Evolutionary conservation across 2,113 vertebrate genomes (phyloP).

Genomic region (Rhinogobius similis): DNA sequence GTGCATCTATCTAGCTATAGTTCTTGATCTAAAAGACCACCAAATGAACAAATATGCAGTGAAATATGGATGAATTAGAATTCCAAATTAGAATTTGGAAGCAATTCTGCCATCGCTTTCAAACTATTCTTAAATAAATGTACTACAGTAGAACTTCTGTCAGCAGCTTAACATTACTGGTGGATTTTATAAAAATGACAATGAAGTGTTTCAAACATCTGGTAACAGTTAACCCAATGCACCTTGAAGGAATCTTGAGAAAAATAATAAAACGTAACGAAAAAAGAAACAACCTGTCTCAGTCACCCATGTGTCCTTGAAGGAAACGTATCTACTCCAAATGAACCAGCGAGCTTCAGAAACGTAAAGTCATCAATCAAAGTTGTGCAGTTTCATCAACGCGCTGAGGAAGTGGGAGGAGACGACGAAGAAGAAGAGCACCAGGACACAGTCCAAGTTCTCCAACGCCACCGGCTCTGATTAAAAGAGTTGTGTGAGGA

Average conservation of each 20-base stretch:
- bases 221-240: background rate
- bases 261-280: background rate
- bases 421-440: constrained; percentile 30
- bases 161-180: no score
- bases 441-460: constrained; percentile 10
- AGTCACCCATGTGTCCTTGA: constrained; percentile 35
- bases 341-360: constrained; percentile 38
- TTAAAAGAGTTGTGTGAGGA: constrained; percentile 29
- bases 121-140: no score
- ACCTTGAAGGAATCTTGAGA: background rate
- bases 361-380: constrained; percentile 66
- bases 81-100: no score
- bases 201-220: background rate
- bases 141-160: no score
- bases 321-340: constrained; percentile 58
- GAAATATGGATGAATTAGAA: no score
- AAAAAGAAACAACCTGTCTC: constrained; percentile 20
- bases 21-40: no score
- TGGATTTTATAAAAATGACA: no score
- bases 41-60: no score
- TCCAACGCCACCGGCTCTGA: constrained; percentile 13
- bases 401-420: constrained; percentile 48
- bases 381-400: constrained; percentile 51
- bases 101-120: no score
- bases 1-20: no score